A percentile compares a stretch with the other conserved stretches of the same genome.
These are phyloP conservation scores for Champsocephalus gunnari DNA, from an alignment of 2,797 vertebrate species.

Conservation along the genomic window DNA sequence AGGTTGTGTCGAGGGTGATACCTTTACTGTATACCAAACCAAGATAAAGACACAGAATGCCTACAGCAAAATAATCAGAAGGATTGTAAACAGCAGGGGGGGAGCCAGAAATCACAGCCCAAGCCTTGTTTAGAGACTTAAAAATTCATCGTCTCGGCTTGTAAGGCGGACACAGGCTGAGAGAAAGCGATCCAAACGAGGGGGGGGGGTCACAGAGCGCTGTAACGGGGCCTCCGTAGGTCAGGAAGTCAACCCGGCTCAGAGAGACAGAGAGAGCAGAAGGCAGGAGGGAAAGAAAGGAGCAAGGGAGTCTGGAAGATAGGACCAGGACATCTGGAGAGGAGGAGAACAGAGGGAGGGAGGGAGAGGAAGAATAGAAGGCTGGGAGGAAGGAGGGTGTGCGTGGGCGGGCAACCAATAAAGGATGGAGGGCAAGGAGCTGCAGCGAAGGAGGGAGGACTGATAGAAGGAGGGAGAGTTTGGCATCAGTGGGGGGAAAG, in stretches of 20 bases:
- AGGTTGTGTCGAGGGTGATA: background rate
- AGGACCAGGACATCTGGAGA: slow-evolving; percentile 84
- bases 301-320: slow-evolving; percentile 82
- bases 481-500: slow-evolving; percentile 88
- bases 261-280: slow-evolving; percentile 61
- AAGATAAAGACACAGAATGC: background rate
- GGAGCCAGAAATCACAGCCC: slow-evolving; percentile 43
- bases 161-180: slow-evolving; percentile 34
- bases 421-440: slow-evolving; percentile 73
- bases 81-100: slow-evolving; percentile 38
- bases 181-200: slow-evolving; percentile 35
- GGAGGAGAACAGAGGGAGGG: slow-evolving; percentile 75
- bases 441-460: slow-evolving; percentile 50
- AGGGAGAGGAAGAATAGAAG: slow-evolving; percentile 68
- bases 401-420: slow-evolving; percentile 71
- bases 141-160: slow-evolving; percentile 61
- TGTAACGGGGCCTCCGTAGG: slow-evolving; percentile 73
- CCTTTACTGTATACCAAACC: slow-evolving; percentile 17
- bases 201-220: slow-evolving; percentile 65
- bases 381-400: slow-evolving; percentile 70
- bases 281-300: slow-evolving; percentile 76
- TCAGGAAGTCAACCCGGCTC: slow-evolving; percentile 75
- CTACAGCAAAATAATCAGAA: slow-evolving; percentile 15
- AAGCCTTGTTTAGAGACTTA: slow-evolving; percentile 41
- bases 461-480: slow-evolving; percentile 87